Percentiles rank a stretch among this genome's conserved stretches.
phyloP scores from a whole-genome alignment of 2,888 invertebrate genomes.

The Lymantria dispar region DNA sequence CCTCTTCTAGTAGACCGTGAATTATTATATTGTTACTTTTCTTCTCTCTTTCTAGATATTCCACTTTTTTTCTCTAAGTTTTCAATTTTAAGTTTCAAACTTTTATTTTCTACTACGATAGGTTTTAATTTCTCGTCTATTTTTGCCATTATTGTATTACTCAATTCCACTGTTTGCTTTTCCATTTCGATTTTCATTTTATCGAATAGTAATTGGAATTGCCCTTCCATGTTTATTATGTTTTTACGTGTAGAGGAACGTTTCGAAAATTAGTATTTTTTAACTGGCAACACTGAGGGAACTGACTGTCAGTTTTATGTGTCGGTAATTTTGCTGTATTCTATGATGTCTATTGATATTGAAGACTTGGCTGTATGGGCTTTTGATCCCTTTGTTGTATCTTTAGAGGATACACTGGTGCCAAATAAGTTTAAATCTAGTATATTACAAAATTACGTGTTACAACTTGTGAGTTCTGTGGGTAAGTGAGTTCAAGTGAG shows the following conservation, averaged over 20 bases:
- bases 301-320: background rate
- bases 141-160: background rate
- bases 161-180: background rate
- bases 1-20: background rate
- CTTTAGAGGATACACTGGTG: too few relatives aligned
- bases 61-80: background rate
- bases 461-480: too few relatives aligned
- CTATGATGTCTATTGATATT: conserved; percentile 1
- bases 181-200: too few relatives aligned
- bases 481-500: too few relatives aligned
- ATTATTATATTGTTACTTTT: background rate
- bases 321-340: background rate
- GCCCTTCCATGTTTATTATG: background rate
- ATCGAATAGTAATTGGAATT: background rate
- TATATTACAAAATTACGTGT: too few relatives aligned
- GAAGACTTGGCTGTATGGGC: too few relatives aligned
- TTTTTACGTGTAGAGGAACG: background rate
- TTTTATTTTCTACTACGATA: background rate
- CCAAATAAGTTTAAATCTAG: too few relatives aligned
- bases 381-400: too few relatives aligned
- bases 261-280: background rate
- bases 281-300: background rate
- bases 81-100: background rate
- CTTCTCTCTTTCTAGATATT: background rate
- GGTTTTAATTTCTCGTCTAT: background rate